A percentile compares a stretch with the other conserved stretches of the same genome.
Evolutionary conservation across 2,797 vertebrate species (phyloP).

Genomic region (Atherinosoma microstoma): DNA sequence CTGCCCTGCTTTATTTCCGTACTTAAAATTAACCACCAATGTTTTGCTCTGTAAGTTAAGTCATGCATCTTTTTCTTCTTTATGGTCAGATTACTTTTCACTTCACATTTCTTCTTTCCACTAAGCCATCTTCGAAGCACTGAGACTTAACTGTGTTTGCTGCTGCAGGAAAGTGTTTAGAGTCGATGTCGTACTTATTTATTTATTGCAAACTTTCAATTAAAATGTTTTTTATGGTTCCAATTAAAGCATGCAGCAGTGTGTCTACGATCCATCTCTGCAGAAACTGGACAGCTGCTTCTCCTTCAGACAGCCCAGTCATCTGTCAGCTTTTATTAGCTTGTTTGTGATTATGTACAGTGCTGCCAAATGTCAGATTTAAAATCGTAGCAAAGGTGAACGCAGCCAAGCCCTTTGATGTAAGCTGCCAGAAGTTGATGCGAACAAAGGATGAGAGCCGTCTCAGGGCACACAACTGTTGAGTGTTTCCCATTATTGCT

Average conservation of each 20-base stretch:
- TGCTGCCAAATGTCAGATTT: constrained; percentile 36
- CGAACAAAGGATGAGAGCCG: constrained; percentile 19
- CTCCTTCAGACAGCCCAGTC: constrained; percentile 4
- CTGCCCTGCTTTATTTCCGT: too few relatives aligned
- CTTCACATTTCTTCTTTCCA: constrained; percentile 1
- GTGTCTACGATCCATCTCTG: not conserved
- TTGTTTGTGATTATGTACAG: constrained; percentile 19
- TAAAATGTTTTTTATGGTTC: constrained; percentile 15
- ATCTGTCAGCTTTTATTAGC: constrained; percentile 36
- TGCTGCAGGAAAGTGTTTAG: not conserved
- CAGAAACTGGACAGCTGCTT: not conserved
- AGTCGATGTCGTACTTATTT: not conserved
- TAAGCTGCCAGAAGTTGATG: constrained; percentile 11
- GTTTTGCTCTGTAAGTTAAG: constrained; percentile 4
- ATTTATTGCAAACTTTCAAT: not conserved
- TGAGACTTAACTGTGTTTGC: not conserved
- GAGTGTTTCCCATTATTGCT: constrained; percentile 8
- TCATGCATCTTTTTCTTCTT: not conserved
- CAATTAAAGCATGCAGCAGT: constrained; percentile 6
- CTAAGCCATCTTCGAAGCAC: too few relatives aligned
- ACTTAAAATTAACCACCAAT: constrained; percentile 13
- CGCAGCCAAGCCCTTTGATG: constrained; percentile 23
- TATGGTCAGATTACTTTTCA: not conserved
- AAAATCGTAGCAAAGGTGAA: constrained; percentile 18
- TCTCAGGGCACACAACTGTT: too few relatives aligned